phyloP scores from a whole-genome alignment of 1,140 invertebrate species.

The Drosophila nigromelanica region DNA sequence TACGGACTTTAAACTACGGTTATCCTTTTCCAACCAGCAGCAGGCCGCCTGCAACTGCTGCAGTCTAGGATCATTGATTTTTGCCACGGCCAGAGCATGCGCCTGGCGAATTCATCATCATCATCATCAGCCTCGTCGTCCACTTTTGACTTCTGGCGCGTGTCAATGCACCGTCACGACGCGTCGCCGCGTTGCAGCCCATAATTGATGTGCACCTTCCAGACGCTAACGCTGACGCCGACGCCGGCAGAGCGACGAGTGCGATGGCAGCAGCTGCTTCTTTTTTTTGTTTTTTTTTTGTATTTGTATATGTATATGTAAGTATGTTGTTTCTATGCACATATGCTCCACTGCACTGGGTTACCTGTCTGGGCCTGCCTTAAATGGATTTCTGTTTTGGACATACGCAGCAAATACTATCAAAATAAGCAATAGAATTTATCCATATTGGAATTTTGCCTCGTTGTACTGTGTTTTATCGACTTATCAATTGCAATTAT shows the following conservation, averaged over 20 bases:
- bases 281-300: conserved; percentile 34
- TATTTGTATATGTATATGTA: not conserved
- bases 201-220: conserved; percentile 54
- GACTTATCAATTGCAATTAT: too few relatives aligned
- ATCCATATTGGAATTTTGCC: too few relatives aligned
- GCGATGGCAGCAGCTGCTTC: conserved; percentile 67
- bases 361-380: conserved; percentile 37
- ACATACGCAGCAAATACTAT: conserved; percentile 31
- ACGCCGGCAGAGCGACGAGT: conserved; percentile 24
- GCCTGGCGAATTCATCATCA: conserved; percentile 22
- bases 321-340: not conserved
- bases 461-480: too few relatives aligned
- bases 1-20: conserved; percentile 37
- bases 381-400: conserved; percentile 25
- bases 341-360: conserved; percentile 36
- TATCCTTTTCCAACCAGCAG: conserved; percentile 55
- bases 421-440: conserved; percentile 10
- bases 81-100: conserved; percentile 51
- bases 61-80: conserved; percentile 73
- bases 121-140: conserved; percentile 31
- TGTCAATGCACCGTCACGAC: conserved; percentile 73
- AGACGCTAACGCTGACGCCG: conserved; percentile 37
- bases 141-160: conserved; percentile 50
- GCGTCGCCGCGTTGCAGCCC: conserved; percentile 24
- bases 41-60: not conserved